Base-by-base conservation (phyloP, 2,888 invertebrate genomes). In the Eugnorisma glareosa region DNA sequence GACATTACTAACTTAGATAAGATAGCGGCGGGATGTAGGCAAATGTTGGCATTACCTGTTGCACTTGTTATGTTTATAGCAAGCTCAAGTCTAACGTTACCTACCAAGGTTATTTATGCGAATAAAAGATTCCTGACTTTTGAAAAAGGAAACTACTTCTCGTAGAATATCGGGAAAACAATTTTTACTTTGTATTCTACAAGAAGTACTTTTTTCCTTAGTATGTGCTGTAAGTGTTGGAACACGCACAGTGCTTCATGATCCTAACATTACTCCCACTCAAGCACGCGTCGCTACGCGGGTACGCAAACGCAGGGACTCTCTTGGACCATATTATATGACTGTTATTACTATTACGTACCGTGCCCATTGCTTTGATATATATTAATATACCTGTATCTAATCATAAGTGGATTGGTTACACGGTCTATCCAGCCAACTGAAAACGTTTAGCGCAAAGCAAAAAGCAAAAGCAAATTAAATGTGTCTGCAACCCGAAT, bases 201-300 rank as follows among this genome's bases (percentile, higher is more conserved):
- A 28, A 57, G 57, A 28, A 57, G 31, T 31, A 59, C 21, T 31
- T 31, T 59, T 43, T 51, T 59, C 21, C 5, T 54, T n/a, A 35
- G n/a, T 70, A 48, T 68, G 28, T 15, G 48, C n/a, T 59, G 59
- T 40, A 54, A 59, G 48, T 54, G 67, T 51, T 70, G 51, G 51
- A 68, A 73, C 66, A 61, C 67, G 68, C 40, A 67, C 71, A 37
- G 45, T 74, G 67, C 72, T 73, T 71, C 88, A 88, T 76, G 69
- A 76, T 84, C 82, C 84, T 75, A 75, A 77, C 66, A 84, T 83
- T 84, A 85, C 89, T 89, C 88, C 92, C 92, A 92, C 94, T 94
- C 90, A 82, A 91, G 92, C 92, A 93, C 92, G 93, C 91, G 89
- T 92, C 88, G 87, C 85, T 72, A 86, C 77, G 84, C 63, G 54